phyloP scores from a whole-genome alignment of 2,113 vertebrate genomes.

The Cephalopterus ornatus region DNA sequence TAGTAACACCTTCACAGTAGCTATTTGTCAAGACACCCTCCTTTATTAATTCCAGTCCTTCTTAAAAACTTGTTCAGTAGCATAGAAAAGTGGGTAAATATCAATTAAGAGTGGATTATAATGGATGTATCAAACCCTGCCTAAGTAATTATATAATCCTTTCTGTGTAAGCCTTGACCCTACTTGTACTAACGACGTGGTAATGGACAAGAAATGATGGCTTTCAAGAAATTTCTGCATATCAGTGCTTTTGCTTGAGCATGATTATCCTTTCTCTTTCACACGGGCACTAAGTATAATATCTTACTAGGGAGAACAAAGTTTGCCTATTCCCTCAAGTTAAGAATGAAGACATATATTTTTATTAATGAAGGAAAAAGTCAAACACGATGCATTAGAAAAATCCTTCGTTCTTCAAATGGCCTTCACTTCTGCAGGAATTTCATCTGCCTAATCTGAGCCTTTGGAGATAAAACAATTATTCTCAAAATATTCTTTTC shows the following conservation, averaged over 20 bases:
- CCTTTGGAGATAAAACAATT: not conserved
- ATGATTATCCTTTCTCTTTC: not conserved
- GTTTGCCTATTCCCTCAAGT: not conserved
- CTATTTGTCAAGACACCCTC: not conserved
- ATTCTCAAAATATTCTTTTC: not conserved
- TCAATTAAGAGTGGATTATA: not conserved
- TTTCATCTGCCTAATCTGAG: conserved; percentile 1
- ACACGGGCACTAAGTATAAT: not conserved
- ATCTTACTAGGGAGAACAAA: not conserved
- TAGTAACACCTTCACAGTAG: not conserved
- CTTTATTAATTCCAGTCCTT: not conserved
- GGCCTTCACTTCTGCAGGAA: not conserved
- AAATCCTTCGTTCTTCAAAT: not conserved
- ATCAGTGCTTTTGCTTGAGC: not conserved
- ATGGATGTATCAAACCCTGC: not conserved
- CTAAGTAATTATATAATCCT: not conserved
- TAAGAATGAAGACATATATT: not conserved
- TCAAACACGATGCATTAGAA: not conserved
- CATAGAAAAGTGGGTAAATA: not conserved
- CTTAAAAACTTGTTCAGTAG: not conserved
- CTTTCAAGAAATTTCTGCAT: not conserved
- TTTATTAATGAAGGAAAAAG: not conserved
- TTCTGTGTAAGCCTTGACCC: not conserved
- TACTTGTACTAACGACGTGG: not conserved
- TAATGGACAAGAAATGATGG: not conserved